These are phyloP conservation scores for Mohoua ochrocephala DNA, from an alignment of 2,113 vertebrate species.

Conservation along the genomic window DNA sequence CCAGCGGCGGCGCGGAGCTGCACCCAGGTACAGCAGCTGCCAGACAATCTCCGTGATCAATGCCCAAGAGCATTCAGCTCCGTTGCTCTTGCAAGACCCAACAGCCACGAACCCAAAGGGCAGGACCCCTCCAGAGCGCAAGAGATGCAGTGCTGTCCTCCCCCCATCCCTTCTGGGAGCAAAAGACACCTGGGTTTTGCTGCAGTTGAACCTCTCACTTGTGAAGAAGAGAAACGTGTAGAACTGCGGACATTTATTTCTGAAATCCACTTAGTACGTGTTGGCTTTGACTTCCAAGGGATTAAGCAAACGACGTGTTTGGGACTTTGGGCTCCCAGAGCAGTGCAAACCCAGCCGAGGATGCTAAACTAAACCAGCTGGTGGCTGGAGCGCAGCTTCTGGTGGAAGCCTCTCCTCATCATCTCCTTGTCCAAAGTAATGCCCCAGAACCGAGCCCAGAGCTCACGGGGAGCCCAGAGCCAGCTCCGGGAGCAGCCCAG, in stretches of 20 bases:
- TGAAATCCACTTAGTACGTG: not conserved
- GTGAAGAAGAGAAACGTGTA: fast-evolving
- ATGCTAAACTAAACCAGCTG: too few relatives aligned
- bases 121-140: not conserved
- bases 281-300: not conserved
- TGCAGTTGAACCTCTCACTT: not conserved
- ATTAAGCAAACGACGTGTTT: fast-evolving
- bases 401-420: fast-evolving
- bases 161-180: not conserved
- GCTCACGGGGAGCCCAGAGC: fast-evolving
- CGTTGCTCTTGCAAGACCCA: not conserved
- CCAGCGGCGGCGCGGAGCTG: not conserved
- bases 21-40: not conserved
- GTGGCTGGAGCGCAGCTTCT: not conserved
- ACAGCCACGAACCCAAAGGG: not conserved
- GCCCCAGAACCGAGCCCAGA: fast-evolving
- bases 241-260: not conserved
- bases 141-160: not conserved
- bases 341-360: fast-evolving
- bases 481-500: not conserved
- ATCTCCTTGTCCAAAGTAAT: fast-evolving
- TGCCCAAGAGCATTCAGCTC: not conserved
- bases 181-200: fast-evolving
- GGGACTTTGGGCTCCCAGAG: not conserved
- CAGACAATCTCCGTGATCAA: not conserved